Conservation (phyloP, 2,888 invertebrate species). For the Lasioglossum vierecki region DNA sequence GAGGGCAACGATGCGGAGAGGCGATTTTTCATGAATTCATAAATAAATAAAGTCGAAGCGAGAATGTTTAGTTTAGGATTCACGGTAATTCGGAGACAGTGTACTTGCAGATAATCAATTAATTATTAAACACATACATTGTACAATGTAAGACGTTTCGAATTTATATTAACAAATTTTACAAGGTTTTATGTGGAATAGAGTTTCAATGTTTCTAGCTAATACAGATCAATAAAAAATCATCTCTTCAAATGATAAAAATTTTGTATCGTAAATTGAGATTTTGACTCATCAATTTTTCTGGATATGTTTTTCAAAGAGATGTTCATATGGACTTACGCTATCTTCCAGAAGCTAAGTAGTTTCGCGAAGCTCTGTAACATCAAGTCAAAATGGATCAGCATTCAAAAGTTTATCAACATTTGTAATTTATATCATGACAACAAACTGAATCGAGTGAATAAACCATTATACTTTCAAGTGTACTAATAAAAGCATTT, state of each 20-base stretch:
- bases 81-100: neutral
- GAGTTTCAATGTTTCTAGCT: neutral
- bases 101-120: neutral
- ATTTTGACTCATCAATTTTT: neutral
- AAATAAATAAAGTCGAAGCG: neutral
- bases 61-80: neutral
- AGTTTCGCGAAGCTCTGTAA: neutral
- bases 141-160: neutral
- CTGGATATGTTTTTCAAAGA: neutral
- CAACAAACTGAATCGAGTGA: neutral
- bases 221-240: neutral
- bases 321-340: neutral
- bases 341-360: neutral
- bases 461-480: neutral
- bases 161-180: neutral
- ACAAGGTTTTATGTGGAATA: neutral
- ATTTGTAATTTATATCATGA: neutral
- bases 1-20: constrained; percentile 28
- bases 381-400: neutral
- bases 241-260: neutral
- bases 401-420: too few relatives aligned
- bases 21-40: neutral
- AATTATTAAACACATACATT: neutral
- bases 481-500: neutral
- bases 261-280: too few relatives aligned